Conservation (phyloP, 2,888 invertebrate genomes). For the Ariolimax columbianus region DNA sequence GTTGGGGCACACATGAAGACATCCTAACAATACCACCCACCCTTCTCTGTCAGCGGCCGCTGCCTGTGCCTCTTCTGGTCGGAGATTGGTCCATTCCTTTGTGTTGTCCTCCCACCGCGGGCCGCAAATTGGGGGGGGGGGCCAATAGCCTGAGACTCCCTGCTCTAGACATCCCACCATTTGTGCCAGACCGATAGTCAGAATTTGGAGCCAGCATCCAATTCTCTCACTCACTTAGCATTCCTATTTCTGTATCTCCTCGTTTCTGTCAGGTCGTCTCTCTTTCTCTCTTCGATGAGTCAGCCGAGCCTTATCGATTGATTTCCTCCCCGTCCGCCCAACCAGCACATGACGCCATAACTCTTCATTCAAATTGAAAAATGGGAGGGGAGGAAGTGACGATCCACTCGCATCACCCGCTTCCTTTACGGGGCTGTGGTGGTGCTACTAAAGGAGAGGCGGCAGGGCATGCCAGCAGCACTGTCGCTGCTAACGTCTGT, state of each 20-base stretch:
- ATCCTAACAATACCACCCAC: too few relatives aligned
- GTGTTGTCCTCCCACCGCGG: too few relatives aligned
- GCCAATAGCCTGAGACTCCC: too few relatives aligned
- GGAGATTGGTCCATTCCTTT: too few relatives aligned
- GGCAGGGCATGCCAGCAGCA: not conserved
- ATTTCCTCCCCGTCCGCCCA: conserved; percentile 13
- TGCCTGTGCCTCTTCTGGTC: too few relatives aligned
- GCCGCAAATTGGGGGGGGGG: too few relatives aligned
- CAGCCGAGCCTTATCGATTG: conserved; percentile 7
- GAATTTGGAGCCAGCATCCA: not conserved
- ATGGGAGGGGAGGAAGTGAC: not conserved
- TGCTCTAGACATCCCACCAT: too few relatives aligned
- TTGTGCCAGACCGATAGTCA: not conserved
- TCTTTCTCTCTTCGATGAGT: not conserved
- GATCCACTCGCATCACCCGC: not conserved
- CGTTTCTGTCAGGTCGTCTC: conserved; percentile 10
- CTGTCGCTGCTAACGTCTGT: not conserved
- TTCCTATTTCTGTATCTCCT: not conserved
- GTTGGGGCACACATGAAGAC: too few relatives aligned
- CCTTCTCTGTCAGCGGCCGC: too few relatives aligned
- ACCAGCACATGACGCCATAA: not conserved
- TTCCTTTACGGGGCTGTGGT: not conserved
- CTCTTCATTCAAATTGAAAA: not conserved
- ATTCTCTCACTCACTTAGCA: not conserved
- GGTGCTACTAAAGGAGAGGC: not conserved